Evolutionary conservation across 2,888 invertebrate species (phyloP).

Genomic region (Petrophora chlorosata): DNA sequence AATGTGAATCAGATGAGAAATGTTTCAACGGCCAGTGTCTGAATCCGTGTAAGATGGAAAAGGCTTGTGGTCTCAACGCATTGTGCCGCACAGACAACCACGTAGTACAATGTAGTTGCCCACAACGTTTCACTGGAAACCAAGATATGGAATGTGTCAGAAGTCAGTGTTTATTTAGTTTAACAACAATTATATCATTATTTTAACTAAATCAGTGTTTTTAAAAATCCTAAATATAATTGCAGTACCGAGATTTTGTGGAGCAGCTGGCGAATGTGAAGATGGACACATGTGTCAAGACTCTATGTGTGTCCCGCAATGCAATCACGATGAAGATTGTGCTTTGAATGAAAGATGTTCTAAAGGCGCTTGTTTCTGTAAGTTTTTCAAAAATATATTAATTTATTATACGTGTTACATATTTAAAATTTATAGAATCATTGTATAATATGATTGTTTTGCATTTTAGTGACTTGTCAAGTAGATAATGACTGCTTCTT

Average conservation of each 20-base stretch:
- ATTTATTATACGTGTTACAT: not conserved
- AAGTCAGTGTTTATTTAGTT: constrained; percentile 83
- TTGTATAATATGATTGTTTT: constrained; percentile 12
- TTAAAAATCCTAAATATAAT: constrained; percentile 32
- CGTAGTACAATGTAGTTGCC: constrained; percentile 91
- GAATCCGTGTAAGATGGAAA: constrained; percentile 89
- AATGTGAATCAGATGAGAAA: constrained; percentile 91
- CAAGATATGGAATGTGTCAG: constrained; percentile 93
- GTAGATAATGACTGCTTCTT: constrained; percentile 96
- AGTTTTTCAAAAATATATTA: constrained; percentile 59
- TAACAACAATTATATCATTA: too few species aligned
- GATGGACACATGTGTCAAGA: constrained; percentile 90
- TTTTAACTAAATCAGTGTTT: not conserved
- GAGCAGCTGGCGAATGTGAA: constrained; percentile 87
- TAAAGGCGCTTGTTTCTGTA: constrained; percentile 90
- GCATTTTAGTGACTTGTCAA: constrained; percentile 89
- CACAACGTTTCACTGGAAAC: constrained; percentile 93
- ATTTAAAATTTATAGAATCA: not conserved
- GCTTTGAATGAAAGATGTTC: constrained; percentile 95
- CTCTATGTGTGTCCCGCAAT: constrained; percentile 91
- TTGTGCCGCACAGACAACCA: constrained; percentile 89
- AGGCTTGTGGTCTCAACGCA: constrained; percentile 93
- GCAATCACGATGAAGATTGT: constrained; percentile 90
- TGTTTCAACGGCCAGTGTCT: constrained; percentile 92
- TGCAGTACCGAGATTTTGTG: constrained; percentile 91